Evolutionary conservation across 2,113 vertebrate species (phyloP).

Genomic region (Corvus cornix): DNA sequence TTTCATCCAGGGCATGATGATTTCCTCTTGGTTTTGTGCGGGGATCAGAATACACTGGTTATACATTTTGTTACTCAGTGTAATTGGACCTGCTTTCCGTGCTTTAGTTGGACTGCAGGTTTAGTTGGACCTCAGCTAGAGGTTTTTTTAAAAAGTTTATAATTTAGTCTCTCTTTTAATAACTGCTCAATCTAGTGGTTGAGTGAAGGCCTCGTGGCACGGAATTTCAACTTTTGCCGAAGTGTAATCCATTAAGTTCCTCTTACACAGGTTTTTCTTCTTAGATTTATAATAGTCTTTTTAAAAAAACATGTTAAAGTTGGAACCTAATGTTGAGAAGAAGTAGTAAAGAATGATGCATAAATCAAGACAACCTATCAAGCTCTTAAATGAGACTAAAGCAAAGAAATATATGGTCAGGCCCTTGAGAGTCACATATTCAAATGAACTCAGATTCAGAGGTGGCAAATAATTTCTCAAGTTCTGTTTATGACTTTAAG

Average conservation of each 20-base stretch:
- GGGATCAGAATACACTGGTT: not conserved
- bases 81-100: not conserved
- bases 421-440: not conserved
- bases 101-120: not conserved
- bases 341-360: not conserved
- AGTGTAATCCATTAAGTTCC: not conserved
- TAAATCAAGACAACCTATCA: not conserved
- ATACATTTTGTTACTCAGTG: fast-evolving
- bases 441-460: not conserved
- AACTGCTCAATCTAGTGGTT: fast-evolving
- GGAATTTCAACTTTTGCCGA: not conserved
- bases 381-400: not conserved
- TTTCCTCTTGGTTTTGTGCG: not conserved
- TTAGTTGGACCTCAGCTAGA: not conserved
- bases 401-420: not conserved
- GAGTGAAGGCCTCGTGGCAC: not conserved
- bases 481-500: not conserved
- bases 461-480: not conserved
- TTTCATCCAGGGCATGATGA: not conserved
- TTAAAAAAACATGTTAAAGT: not conserved
- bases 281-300: too few relatives aligned
- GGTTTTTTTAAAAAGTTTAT: constrained; percentile 12
- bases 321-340: not conserved
- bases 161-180: not conserved
- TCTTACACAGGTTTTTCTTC: not conserved